A percentile compares a stretch with the other conserved stretches of the same genome.
phyloP scores from a whole-genome alignment of 2,113 vertebrate genomes.

The Oreocharis arfaki region DNA sequence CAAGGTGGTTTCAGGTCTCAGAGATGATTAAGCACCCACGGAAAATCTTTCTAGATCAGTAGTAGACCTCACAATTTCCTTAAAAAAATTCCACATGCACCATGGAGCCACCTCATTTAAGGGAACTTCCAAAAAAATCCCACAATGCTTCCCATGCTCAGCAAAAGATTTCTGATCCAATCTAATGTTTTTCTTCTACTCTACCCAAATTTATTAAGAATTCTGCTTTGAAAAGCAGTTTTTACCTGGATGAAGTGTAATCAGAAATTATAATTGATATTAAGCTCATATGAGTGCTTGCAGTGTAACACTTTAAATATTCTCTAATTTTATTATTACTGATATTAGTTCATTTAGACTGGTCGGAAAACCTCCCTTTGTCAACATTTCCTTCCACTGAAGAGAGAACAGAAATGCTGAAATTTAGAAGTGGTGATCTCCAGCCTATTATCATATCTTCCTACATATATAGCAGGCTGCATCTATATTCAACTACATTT shows the following conservation, averaged over 20 bases:
- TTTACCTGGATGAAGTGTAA: background rate
- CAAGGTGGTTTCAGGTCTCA: background rate
- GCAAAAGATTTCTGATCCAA: background rate
- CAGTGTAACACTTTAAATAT: background rate
- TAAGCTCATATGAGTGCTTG: background rate
- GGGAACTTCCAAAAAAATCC: background rate
- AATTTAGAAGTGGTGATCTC: background rate
- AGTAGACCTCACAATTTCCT: background rate
- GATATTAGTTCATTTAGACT: background rate
- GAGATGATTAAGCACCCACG: background rate
- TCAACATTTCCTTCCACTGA: background rate
- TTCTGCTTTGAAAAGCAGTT: background rate
- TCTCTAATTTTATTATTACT: background rate
- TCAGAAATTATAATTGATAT: background rate
- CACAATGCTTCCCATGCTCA: background rate
- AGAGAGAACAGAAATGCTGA: background rate
- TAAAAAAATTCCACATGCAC: background rate
- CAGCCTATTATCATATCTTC: background rate
- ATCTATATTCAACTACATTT: background rate
- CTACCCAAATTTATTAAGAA: background rate
- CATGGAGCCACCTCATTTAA: background rate
- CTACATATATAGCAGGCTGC: background rate
- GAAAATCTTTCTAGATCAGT: background rate
- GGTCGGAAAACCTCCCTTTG: background rate
- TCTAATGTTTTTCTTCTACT: background rate